These are phyloP conservation scores for Corapipo altera DNA, from an alignment of 2,113 vertebrate species.

Conservation along the genomic window DNA sequence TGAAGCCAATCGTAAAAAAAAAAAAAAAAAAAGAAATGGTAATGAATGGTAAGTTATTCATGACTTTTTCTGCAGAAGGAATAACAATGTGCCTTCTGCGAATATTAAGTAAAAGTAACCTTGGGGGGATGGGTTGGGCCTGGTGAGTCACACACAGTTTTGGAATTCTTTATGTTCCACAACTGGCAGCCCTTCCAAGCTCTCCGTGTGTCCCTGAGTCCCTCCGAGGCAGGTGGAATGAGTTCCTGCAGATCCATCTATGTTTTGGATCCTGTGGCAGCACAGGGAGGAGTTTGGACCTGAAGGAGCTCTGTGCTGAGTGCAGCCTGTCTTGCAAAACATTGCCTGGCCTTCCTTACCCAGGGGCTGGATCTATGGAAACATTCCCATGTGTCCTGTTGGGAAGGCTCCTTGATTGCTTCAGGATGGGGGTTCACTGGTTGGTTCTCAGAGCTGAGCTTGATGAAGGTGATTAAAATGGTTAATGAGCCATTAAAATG, in stretches of 20 bases:
- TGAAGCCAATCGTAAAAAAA: background rate
- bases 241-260: background rate
- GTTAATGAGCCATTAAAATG: background rate
- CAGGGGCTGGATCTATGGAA: background rate
- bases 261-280: background rate
- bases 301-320: background rate
- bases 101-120: conserved; percentile 25
- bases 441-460: background rate
- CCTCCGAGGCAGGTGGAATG: conserved; percentile 33
- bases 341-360: background rate
- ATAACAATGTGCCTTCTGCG: conserved; percentile 43
- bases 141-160: conserved; percentile 20
- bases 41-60: conserved; percentile 59
- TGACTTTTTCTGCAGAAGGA: conserved; percentile 20
- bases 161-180: conserved; percentile 42
- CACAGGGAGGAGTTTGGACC: background rate
- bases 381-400: background rate
- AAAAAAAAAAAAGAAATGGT: background rate
- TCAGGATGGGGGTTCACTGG: background rate
- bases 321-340: background rate
- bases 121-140: conserved; percentile 38
- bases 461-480: background rate
- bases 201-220: background rate
- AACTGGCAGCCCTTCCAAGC: background rate
- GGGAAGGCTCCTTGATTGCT: background rate